Base-by-base conservation (phyloP, 2,113 vertebrate species). In the Microtus richardsoni region DNA sequence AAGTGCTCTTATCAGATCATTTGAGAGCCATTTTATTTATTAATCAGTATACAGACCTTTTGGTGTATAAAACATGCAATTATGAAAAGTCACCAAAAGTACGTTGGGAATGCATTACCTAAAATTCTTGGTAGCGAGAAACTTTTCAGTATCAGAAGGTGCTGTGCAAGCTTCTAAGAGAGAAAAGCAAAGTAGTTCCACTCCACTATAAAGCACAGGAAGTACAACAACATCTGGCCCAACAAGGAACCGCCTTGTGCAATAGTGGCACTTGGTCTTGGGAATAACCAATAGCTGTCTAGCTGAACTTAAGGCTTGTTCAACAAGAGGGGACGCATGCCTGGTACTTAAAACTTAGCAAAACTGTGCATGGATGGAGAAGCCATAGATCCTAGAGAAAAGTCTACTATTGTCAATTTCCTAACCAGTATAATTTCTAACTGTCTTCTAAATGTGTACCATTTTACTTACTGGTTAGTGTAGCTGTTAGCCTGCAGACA, bases 41-140 rank as follows among this genome's bases (percentile, higher is more conserved):
- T 49, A 89, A 91, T 10, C 88, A 54, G 44, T 16, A 39, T 8
- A 41, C 0, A 6, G 12, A 44, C 39, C 52, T 36, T 91, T 93
- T n/a, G 80, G 19, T 89, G 88, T 82, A 58, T 94, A 73, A 95
- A 54, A 7, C 64, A 88, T 52, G 68, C 14, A 93, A 83, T 58
- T 64, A 39, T 64, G 60, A 49, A 94, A 89, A 36, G 21, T 62
- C 22, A 44, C 90, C 91, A 49, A 86, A 92, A 90, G 4, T 39
- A 64, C 10, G 2, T 64, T 74, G 22, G 22, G 7, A 54, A 41
- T 62, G 0, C 3, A n/a, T 74, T 83, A 52, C 39, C 13, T 58
- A 66, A 89, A 74, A 74, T 89, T 13, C 8, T 36, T 83, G 19
- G 22, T 33, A 54, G 5, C 10, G 22, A 49, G 41, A 66, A 39